phyloP scores from a whole-genome alignment of 2,797 vertebrate genomes.

The Esox masquinongy region DNA sequence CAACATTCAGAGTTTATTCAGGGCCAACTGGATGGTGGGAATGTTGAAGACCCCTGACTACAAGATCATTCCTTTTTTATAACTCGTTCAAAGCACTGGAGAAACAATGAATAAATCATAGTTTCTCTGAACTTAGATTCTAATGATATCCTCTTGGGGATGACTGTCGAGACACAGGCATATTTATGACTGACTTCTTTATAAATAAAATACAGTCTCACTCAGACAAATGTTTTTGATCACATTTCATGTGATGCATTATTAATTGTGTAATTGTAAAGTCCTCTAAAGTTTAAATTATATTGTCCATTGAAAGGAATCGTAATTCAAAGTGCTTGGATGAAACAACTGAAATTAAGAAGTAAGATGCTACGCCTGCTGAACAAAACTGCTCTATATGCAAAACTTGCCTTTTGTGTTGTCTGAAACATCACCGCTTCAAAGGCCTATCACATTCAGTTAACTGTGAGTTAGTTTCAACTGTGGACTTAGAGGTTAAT shows the following conservation, averaged over 20 bases:
- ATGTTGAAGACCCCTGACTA: neutral
- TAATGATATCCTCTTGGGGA: constrained; percentile 20
- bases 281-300: neutral
- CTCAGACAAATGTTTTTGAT: constrained; percentile 25
- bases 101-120: constrained; percentile 42
- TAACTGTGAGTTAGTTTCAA: neutral
- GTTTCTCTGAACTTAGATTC: constrained; percentile 25
- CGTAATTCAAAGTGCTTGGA: neutral
- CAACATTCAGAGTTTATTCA: too few relatives aligned
- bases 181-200: constrained; percentile 28
- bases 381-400: neutral
- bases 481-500: neutral
- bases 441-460: neutral
- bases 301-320: neutral
- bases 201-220: constrained; percentile 33
- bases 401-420: neutral
- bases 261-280: constrained; percentile 28
- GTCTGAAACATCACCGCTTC: neutral
- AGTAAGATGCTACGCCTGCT: neutral
- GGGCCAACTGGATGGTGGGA: neutral
- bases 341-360: neutral
- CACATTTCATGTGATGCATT: constrained; percentile 28
- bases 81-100: constrained; percentile 31
- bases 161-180: constrained; percentile 13
- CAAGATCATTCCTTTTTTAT: constrained; percentile 38